phyloP scores from a whole-genome alignment of 2,113 vertebrate species.

The Hippolais icterina region DNA sequence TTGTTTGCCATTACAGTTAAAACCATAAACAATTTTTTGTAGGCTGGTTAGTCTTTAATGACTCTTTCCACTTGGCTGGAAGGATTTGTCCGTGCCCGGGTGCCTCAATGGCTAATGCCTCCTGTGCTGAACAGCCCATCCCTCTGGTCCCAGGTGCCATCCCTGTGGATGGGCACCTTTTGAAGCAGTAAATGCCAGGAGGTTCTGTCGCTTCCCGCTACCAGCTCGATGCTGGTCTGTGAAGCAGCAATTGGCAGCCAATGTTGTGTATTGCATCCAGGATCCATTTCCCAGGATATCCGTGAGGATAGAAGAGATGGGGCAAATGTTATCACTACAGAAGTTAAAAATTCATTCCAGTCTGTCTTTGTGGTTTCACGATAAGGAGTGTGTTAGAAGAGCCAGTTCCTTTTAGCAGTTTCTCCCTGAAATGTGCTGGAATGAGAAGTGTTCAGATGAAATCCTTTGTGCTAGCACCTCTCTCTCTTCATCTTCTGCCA shows the following conservation, averaged over 20 bases:
- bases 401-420: slow-evolving; percentile 71
- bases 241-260: slow-evolving; percentile 72
- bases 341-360: slow-evolving; percentile 50
- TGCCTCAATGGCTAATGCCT: not conserved
- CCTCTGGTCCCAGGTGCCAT: not conserved
- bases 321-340: slow-evolving; percentile 60
- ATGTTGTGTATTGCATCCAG: slow-evolving; percentile 50
- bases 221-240: slow-evolving; percentile 20
- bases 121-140: not conserved
- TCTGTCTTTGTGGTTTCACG: slow-evolving; percentile 66
- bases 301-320: slow-evolving; percentile 61
- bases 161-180: slow-evolving; percentile 63
- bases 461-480: slow-evolving; percentile 64
- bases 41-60: not conserved
- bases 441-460: slow-evolving; percentile 69
- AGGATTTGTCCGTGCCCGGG: not conserved
- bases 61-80: not conserved
- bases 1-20: not conserved
- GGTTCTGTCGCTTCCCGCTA: slow-evolving; percentile 62
- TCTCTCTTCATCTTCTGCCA: slow-evolving; percentile 57
- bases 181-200: slow-evolving; percentile 59
- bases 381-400: slow-evolving; percentile 70
- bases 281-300: slow-evolving; percentile 72
- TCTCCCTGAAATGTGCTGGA: slow-evolving; percentile 71
- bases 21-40: not conserved